These are phyloP conservation scores for Drosophila bifasciata DNA, from an alignment of 1,140 invertebrate genomes.

Conservation along the genomic window DNA sequence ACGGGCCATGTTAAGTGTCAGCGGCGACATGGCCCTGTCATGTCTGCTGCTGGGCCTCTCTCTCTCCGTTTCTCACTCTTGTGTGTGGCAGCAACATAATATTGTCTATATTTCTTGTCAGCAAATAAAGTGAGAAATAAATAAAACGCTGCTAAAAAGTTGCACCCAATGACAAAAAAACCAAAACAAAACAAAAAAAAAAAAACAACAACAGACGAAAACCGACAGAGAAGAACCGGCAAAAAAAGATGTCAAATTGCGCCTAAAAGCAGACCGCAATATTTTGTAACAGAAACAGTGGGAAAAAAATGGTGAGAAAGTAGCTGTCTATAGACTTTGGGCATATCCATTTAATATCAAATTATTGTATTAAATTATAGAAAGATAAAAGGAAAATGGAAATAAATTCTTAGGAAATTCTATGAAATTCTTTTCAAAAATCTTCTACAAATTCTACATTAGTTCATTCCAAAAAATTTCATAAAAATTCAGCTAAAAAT, in stretches of 20 bases:
- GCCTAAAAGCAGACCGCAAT: slow-evolving; percentile 78
- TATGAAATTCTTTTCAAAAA: too few species aligned
- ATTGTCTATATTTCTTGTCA: slow-evolving; percentile 81
- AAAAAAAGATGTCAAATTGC: slow-evolving; percentile 75
- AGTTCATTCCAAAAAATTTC: too few species aligned
- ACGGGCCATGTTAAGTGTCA: slow-evolving; percentile 81
- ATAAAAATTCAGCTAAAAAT: too few species aligned
- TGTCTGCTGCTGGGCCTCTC: slow-evolving; percentile 56
- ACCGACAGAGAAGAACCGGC: too few species aligned
- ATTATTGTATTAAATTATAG: too few species aligned
- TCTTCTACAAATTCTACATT: too few species aligned
- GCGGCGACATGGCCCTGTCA: slow-evolving; percentile 76
- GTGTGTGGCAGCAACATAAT: slow-evolving; percentile 50
- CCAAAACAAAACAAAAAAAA: slow-evolving; percentile 29
- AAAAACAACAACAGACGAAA: neutral
- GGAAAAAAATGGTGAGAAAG: slow-evolving; percentile 12
- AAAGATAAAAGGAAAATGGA: too few species aligned
- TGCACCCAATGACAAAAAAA: slow-evolving; percentile 53
- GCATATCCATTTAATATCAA: too few species aligned
- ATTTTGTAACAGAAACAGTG: slow-evolving; percentile 50
- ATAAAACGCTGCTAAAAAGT: slow-evolving; percentile 76
- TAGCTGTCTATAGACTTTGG: neutral
- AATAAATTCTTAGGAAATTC: too few species aligned
- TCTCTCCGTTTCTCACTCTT: slow-evolving; percentile 19
- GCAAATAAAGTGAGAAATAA: slow-evolving; percentile 80